Evolutionary conservation across 1,140 invertebrate genomes (phyloP).

Genomic region (Pseudobourletiella spinata): DNA sequence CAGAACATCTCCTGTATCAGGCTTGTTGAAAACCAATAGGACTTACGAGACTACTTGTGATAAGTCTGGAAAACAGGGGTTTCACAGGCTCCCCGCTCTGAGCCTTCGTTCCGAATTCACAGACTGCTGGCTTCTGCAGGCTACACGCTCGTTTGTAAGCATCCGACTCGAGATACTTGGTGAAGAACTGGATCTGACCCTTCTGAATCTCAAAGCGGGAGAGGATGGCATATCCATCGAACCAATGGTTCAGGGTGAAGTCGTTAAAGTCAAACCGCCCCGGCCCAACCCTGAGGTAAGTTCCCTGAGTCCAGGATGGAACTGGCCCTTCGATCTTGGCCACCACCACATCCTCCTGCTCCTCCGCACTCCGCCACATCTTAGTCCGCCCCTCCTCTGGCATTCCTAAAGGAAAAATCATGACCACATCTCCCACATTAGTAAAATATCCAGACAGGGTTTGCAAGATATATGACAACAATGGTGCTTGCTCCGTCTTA

Average conservation of each 20-base stretch:
- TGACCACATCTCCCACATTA: too few relatives aligned
- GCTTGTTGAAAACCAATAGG: neutral
- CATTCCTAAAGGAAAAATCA: too few relatives aligned
- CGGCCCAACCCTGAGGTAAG: constrained; percentile 19
- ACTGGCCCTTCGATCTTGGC: constrained; percentile 8
- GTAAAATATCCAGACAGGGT: too few relatives aligned
- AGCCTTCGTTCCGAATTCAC: constrained; percentile 43
- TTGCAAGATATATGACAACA: too few relatives aligned
- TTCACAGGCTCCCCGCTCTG: constrained; percentile 41
- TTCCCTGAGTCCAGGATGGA: constrained; percentile 22
- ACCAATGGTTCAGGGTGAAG: constrained; percentile 31
- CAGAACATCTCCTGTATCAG: neutral
- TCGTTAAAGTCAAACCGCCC: constrained; percentile 33
- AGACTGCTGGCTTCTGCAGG: constrained; percentile 38
- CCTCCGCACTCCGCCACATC: constrained; percentile 13
- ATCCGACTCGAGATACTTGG: constrained; percentile 41
- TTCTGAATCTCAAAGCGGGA: constrained; percentile 41
- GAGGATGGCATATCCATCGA: constrained; percentile 37
- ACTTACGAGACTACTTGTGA: constrained; percentile 17
- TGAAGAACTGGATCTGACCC: constrained; percentile 37
- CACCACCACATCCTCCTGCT: constrained; percentile 3
- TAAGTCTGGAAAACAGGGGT: constrained; percentile 40
- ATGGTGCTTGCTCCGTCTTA: too few relatives aligned
- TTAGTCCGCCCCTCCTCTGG: constrained; percentile 2
- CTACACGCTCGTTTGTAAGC: constrained; percentile 41